phyloP scores from a whole-genome alignment of 2,797 vertebrate genomes.

The Poeciliopsis turneri region DNA sequence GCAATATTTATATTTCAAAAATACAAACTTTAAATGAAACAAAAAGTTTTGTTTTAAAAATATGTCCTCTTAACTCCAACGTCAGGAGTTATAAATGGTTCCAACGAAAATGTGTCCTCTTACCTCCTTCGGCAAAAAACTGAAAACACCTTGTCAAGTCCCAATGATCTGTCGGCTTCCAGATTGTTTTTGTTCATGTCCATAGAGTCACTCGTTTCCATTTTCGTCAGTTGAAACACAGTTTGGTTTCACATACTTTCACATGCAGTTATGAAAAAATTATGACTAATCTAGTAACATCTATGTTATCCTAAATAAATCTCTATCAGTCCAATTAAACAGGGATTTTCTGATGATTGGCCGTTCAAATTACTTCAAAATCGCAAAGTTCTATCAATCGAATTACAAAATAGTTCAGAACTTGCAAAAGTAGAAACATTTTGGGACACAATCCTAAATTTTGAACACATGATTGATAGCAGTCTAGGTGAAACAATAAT shows the following conservation, averaged over 20 bases:
- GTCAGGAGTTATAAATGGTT: not conserved
- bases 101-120: not conserved
- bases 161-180: not conserved
- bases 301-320: not conserved
- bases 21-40: not conserved
- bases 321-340: not conserved
- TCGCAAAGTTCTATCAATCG: too few relatives aligned
- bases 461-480: not conserved
- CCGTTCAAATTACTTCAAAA: not conserved
- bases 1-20: not conserved
- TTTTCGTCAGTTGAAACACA: not conserved
- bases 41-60: conserved; percentile 1
- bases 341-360: not conserved
- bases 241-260: not conserved
- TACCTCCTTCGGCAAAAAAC: not conserved
- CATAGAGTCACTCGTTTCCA: not conserved
- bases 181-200: not conserved
- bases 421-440: not conserved
- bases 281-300: too few relatives aligned
- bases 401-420: not conserved
- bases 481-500: not conserved
- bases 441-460: not conserved
- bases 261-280: not conserved
- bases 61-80: not conserved
- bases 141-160: not conserved